Evolutionary conservation across 2,113 vertebrate species (phyloP), one percentile per base, ranked within the genome.

Genomic region (Halcyon malimbica): DNA sequence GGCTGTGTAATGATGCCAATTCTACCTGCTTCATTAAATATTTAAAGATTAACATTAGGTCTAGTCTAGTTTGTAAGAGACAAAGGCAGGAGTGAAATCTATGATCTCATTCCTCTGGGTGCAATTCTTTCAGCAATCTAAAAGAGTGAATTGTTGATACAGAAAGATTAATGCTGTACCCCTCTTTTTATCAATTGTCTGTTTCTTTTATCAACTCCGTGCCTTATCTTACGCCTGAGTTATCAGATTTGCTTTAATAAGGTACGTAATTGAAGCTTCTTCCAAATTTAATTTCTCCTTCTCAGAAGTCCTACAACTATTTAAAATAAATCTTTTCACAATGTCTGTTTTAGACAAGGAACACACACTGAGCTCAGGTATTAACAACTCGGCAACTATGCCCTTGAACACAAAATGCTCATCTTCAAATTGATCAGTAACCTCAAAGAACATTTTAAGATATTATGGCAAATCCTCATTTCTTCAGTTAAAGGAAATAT

Each of bases 401-500:
- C n/a, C 76, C 87, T 93, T 90, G 64, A 87, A 82, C 41, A 64
- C 44, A 82, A 81, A 90, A 78, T 35, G 75, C 20, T 56, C 39
- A 69, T 83, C 92, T 86, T 88, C 69, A 89, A 81, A 90, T 51
- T 70, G 83, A 94, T 83, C 59, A 74, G 59, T 57, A 93, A 92
- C 18, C 50, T 77, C 37, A 76, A 84, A 73, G 46, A 77, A 11
- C 21, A 41, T 86, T 88, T 92, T 74, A 74, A 92, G 83, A 68
- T 69, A 88, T 92, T 50, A 37, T 16, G 10, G 23, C 28, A 13
- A 13, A 50, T 88, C 31, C 42, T 90, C 18, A 44, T 71, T 93
- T 90, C 44, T 93, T 74, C 46, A 31, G 71, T 25, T 86, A 69
- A 79, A 86, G 54, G 76, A 94, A 90, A 42, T 10, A 29, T 2